phyloP scores from a whole-genome alignment of 2,888 invertebrate genomes.

The Galerucella calmariensis region DNA sequence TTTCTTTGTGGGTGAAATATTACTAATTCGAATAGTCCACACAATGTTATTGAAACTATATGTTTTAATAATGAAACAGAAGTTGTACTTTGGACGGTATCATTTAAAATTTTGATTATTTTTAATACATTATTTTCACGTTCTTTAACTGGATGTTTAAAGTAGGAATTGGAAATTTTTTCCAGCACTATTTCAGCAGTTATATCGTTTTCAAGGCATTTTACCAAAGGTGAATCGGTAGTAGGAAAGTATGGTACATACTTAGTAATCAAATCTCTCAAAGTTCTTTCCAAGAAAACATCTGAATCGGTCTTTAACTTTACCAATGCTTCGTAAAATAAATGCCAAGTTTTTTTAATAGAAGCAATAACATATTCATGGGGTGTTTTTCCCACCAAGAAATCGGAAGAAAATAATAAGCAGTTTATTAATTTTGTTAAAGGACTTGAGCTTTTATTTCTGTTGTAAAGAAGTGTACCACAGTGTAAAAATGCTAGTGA shows the following conservation, averaged over 20 bases:
- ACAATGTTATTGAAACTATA: slow-evolving; percentile 53
- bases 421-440: slow-evolving; percentile 67
- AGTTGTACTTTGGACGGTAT: slow-evolving; percentile 52
- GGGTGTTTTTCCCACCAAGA: slow-evolving; percentile 65
- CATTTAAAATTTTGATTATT: slow-evolving; percentile 56
- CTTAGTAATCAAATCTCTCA: slow-evolving; percentile 66
- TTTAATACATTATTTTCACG: slow-evolving; percentile 57
- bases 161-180: slow-evolving; percentile 56
- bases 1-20: slow-evolving; percentile 59
- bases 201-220: slow-evolving; percentile 53
- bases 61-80: slow-evolving; percentile 47
- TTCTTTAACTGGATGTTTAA: slow-evolving; percentile 57
- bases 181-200: slow-evolving; percentile 55
- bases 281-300: slow-evolving; percentile 65
- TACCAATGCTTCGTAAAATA: slow-evolving; percentile 67
- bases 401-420: slow-evolving; percentile 66
- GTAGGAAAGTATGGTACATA: slow-evolving; percentile 59
- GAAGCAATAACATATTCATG: slow-evolving; percentile 64
- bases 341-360: slow-evolving; percentile 67
- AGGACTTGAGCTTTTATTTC: slow-evolving; percentile 62
- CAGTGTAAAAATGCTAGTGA: slow-evolving; percentile 57
- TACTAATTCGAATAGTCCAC: slow-evolving; percentile 58
- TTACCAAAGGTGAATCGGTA: slow-evolving; percentile 56
- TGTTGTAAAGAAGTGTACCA: slow-evolving; percentile 57
- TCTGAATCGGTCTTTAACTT: slow-evolving; percentile 65